These are phyloP conservation scores for Lithosia quadra DNA, from an alignment of 2,888 invertebrate species.

Conservation along the genomic window DNA sequence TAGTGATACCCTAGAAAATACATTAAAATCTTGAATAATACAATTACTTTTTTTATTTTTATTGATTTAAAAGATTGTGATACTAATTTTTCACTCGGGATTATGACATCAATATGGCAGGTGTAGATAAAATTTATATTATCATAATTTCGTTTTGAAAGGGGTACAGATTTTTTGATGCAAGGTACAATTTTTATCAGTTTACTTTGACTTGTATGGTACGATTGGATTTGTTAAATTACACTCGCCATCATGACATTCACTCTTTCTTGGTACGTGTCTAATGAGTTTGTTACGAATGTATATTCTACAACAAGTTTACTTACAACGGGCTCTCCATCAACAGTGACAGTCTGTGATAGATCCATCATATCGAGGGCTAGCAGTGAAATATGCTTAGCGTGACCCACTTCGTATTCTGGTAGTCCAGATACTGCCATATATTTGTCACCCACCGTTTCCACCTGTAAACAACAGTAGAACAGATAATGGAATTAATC, in stretches of 20 bases:
- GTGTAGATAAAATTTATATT: too few relatives aligned
- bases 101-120: too few relatives aligned
- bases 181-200: too few relatives aligned
- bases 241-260: too few relatives aligned
- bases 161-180: too few relatives aligned
- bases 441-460: slow-evolving; percentile 99
- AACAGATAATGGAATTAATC: neutral
- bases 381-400: slow-evolving; percentile 95
- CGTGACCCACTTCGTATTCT: slow-evolving; percentile 95
- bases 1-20: slow-evolving; percentile 93
- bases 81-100: neutral
- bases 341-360: slow-evolving; percentile 94
- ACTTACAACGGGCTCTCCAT: slow-evolving; percentile 95
- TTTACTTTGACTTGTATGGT: too few relatives aligned
- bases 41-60: neutral
- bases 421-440: slow-evolving; percentile 99
- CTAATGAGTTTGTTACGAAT: neutral
- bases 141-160: too few relatives aligned
- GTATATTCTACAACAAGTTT: neutral
- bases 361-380: slow-evolving; percentile 98
- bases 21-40: neutral
- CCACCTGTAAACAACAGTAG: slow-evolving; percentile 92
- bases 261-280: too few relatives aligned
- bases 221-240: too few relatives aligned
- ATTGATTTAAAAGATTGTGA: neutral